These are phyloP conservation scores for Argyresthia goedartella DNA, from an alignment of 2,888 invertebrate species.

Conservation along the genomic window DNA sequence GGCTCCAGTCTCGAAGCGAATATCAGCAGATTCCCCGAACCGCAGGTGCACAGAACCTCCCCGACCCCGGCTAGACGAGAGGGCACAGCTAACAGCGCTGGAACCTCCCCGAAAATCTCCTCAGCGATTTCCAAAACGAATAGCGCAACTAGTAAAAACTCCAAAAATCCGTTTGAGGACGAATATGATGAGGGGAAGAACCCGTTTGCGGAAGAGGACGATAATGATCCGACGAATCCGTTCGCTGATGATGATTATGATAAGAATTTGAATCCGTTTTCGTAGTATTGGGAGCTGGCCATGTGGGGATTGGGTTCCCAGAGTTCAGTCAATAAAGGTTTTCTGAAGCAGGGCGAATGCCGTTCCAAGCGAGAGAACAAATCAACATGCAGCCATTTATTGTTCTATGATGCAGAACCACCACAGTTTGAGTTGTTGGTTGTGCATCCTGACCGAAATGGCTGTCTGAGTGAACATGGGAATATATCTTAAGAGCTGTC, in stretches of 20 bases:
- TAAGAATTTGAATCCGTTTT: slow-evolving; percentile 82
- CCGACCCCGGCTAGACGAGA: not conserved
- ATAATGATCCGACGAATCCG: slow-evolving; percentile 65
- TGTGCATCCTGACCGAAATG: too few relatives aligned
- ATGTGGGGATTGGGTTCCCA: too few relatives aligned
- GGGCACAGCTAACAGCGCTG: slow-evolving; percentile 17
- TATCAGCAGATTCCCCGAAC: slow-evolving; percentile 35
- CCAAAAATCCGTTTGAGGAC: slow-evolving; percentile 48
- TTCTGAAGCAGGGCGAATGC: too few relatives aligned
- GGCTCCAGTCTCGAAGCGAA: slow-evolving; percentile 75
- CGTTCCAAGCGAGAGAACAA: too few relatives aligned
- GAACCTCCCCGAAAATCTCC: slow-evolving; percentile 30
- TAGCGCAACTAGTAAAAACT: slow-evolving; percentile 6
- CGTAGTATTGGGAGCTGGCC: slow-evolving; percentile 18
- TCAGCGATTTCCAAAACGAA: slow-evolving; percentile 25
- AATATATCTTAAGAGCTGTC: too few relatives aligned
- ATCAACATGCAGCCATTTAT: too few relatives aligned
- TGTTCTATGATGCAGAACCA: too few relatives aligned
- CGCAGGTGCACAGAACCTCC: not conserved
- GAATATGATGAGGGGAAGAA: slow-evolving; percentile 74
- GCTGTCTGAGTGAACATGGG: too few relatives aligned
- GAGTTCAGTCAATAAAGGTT: too few relatives aligned
- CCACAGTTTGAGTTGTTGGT: too few relatives aligned
- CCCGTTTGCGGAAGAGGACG: slow-evolving; percentile 69
- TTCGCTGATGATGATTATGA: slow-evolving; percentile 77